phyloP scores from a whole-genome alignment of 2,888 invertebrate genomes.

The Lypha dubia region DNA sequence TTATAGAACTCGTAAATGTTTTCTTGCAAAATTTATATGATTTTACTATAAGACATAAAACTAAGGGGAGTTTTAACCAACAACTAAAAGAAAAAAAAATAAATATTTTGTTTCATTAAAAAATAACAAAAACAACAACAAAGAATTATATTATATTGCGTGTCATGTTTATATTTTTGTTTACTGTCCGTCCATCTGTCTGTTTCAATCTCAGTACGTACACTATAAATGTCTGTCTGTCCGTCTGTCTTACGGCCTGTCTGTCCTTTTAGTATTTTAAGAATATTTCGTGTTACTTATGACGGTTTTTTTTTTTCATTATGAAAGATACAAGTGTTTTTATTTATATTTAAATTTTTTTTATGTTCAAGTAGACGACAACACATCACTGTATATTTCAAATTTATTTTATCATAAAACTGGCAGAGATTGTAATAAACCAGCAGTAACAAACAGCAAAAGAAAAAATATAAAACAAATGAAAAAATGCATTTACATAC shows the following conservation, averaged over 20 bases:
- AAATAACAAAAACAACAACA: neutral
- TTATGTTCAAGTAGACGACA: slow-evolving; percentile 65
- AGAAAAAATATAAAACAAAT: neutral
- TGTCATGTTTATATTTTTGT: slow-evolving; percentile 57
- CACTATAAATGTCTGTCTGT: slow-evolving; percentile 25
- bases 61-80: slow-evolving; percentile 59
- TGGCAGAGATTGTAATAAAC: slow-evolving; percentile 67
- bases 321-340: slow-evolving; percentile 74
- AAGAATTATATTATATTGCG: slow-evolving; percentile 62
- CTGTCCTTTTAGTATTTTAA: slow-evolving; percentile 44
- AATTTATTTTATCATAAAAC: slow-evolving; percentile 71
- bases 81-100: neutral
- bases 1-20: slow-evolving; percentile 2
- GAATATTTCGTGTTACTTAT: slow-evolving; percentile 74
- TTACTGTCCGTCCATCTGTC: slow-evolving; percentile 19
- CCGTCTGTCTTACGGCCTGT: slow-evolving; percentile 24
- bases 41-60: slow-evolving; percentile 55
- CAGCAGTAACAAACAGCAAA: slow-evolving; percentile 29
- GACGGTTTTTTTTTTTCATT: slow-evolving; percentile 67
- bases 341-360: slow-evolving; percentile 50
- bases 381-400: slow-evolving; percentile 57
- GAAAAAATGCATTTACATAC: neutral
- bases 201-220: slow-evolving; percentile 22
- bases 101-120: slow-evolving; percentile 30
- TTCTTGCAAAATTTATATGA: slow-evolving; percentile 17